phyloP scores from a whole-genome alignment of 2,888 invertebrate species.

The Pristionchus fissidentatus region DNA sequence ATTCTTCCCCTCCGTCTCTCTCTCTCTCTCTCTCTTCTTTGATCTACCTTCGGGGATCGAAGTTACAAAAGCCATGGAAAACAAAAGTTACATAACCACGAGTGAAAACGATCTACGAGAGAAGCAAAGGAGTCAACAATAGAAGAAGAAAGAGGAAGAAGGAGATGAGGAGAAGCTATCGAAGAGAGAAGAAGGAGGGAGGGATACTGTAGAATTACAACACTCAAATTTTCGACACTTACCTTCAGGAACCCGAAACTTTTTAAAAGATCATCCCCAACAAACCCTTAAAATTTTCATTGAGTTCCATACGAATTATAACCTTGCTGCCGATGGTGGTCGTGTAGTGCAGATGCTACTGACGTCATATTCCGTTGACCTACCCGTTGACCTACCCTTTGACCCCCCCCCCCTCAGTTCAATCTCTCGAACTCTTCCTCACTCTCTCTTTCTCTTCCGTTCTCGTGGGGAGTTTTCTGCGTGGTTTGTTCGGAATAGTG shows the following conservation, averaged over 20 bases:
- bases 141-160: not conserved
- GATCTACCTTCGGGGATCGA: constrained; percentile 27
- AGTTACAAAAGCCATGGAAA: constrained; percentile 23
- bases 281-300: no score
- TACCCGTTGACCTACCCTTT: not conserved
- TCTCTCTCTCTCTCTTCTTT: not conserved
- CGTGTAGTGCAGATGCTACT: no score
- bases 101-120: not conserved
- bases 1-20: not conserved
- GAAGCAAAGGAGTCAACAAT: not conserved
- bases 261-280: no score
- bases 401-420: not conserved
- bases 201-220: no score
- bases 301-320: no score
- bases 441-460: not conserved
- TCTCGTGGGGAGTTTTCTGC: not conserved
- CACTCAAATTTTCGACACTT: no score
- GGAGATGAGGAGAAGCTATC: not conserved
- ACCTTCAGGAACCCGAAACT: no score
- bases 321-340: no score
- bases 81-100: constrained; percentile 27
- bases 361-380: no score
- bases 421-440: not conserved
- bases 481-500: constrained; percentile 10
- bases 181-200: no score